Conservation (phyloP, 2,797 vertebrate species). For the Pangasius krempfi region DNA sequence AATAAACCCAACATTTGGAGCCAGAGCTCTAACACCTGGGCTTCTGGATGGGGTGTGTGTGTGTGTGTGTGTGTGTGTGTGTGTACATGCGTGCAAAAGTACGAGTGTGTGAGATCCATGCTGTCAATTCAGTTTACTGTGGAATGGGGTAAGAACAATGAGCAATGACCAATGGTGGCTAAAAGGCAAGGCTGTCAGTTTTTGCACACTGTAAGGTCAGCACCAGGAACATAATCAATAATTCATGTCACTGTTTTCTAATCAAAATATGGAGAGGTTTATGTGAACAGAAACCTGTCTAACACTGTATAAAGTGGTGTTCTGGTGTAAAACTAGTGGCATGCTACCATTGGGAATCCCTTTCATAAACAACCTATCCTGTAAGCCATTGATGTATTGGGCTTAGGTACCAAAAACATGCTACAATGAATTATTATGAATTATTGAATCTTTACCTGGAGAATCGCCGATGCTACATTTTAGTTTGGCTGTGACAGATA, state of each 20-base stretch:
- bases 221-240: not conserved
- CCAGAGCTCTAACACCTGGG: conserved; percentile 16
- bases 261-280: not conserved
- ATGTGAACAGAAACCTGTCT: not conserved
- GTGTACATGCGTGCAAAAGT: not conserved
- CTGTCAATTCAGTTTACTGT: conserved; percentile 20
- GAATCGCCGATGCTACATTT: not conserved
- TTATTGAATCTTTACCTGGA: not conserved
- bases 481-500: not conserved
- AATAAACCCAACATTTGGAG: conserved; percentile 23
- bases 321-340: not conserved
- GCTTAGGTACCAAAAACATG: not conserved
- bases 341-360: not conserved
- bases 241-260: no score
- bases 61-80: not conserved
- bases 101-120: not conserved
- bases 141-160: conserved; percentile 1
- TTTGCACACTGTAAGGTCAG: not conserved
- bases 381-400: not conserved
- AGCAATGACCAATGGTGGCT: not conserved
- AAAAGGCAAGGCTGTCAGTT: not conserved
- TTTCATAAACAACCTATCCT: not conserved
- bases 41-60: not conserved
- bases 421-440: no score
- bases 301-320: not conserved